Percentiles rank a stretch among this genome's conserved stretches.
Conservation (phyloP, 2,113 vertebrate species). For the Chrysemys picta region DNA sequence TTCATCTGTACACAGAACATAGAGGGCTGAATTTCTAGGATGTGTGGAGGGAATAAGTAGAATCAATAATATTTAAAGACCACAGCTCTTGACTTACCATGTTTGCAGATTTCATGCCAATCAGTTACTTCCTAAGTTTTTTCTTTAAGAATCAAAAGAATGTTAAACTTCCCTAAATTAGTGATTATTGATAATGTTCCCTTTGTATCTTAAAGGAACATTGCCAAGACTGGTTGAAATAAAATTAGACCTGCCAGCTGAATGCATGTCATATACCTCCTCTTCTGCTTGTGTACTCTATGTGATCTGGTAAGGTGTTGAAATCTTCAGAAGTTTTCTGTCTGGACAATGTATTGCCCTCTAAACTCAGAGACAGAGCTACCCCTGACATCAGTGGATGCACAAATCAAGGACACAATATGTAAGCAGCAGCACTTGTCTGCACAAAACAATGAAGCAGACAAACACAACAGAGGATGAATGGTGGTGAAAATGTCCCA, state of each 20-base stretch:
- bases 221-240: neutral
- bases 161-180: neutral
- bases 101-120: neutral
- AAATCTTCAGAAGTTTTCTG: neutral
- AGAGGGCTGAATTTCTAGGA: neutral
- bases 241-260: neutral
- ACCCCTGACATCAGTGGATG: neutral
- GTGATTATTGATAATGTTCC: neutral
- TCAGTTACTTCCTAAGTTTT: neutral
- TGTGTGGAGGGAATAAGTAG: neutral
- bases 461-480: neutral
- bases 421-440: neutral
- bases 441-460: rapidly evolving
- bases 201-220: neutral
- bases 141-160: neutral
- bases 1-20: neutral
- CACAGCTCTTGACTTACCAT: neutral
- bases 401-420: neutral
- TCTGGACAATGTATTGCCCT: neutral
- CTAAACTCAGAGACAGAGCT: neutral
- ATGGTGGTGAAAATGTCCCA: neutral
- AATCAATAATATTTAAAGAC: neutral
- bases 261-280: neutral
- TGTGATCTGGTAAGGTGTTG: rapidly evolving
- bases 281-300: neutral